phyloP scores from a whole-genome alignment of 2,888 invertebrate genomes.

The Schizotus pectinicornis region DNA sequence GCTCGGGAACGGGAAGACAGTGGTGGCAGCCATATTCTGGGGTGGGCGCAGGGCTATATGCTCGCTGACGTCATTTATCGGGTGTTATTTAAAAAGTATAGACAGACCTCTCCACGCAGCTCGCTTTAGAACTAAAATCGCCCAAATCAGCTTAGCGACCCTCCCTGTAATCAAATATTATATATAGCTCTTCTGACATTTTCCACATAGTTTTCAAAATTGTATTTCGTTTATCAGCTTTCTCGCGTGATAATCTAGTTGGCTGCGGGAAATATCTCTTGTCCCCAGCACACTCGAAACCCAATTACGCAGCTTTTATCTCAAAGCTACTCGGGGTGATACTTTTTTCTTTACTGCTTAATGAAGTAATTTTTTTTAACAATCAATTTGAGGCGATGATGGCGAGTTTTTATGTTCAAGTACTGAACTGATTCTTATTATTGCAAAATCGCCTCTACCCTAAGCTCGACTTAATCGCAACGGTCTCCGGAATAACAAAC shows the following conservation, averaged over 20 bases:
- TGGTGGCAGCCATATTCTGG: constrained; percentile 54
- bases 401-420: not conserved
- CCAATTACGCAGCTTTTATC: constrained; percentile 26
- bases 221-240: constrained; percentile 52
- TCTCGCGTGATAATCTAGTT: constrained; percentile 32
- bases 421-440: not conserved
- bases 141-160: constrained; percentile 49
- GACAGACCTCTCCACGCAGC: constrained; percentile 39
- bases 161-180: constrained; percentile 49
- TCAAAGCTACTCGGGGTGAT: constrained; percentile 4
- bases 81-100: constrained; percentile 49
- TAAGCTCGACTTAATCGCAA: constrained; percentile 11
- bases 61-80: constrained; percentile 55
- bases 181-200: constrained; percentile 50
- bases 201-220: constrained; percentile 55
- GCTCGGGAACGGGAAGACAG: constrained; percentile 40
- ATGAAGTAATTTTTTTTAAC: not conserved
- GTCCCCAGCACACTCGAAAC: constrained; percentile 19
- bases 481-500: constrained; percentile 24
- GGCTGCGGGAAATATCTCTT: constrained; percentile 27
- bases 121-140: constrained; percentile 46
- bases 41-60: constrained; percentile 47
- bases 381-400: not conserved
- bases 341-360: not conserved
- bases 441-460: constrained; percentile 1